Percentiles rank a stretch among this genome's conserved stretches.
phyloP scores from a whole-genome alignment of 2,797 vertebrate genomes.

The Silurus lanzhouensis region DNA sequence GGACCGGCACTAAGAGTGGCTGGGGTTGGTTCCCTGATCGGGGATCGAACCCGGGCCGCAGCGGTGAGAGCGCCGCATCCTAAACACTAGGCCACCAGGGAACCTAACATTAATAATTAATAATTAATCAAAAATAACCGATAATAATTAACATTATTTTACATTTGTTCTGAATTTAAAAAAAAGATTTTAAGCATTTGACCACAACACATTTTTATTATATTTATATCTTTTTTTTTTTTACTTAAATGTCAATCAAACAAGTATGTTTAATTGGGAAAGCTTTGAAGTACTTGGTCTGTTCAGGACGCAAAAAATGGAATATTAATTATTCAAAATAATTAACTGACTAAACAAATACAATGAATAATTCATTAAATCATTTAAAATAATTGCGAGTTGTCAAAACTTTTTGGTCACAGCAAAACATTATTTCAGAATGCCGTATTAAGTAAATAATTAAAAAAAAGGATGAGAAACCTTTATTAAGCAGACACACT shows the following conservation, averaged over 20 bases:
- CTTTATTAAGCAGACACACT: neutral
- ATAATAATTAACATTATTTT: neutral
- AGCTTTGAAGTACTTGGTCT: neutral
- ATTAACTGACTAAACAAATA: too few species aligned
- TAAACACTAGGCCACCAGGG: too few species aligned
- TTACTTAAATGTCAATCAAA: neutral
- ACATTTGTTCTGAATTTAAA: neutral
- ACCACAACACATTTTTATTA: neutral
- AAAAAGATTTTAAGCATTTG: neutral
- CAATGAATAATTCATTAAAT: neutral
- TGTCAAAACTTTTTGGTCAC: neutral
- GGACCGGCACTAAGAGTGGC: too few species aligned
- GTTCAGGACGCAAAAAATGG: neutral
- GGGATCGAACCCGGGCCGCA: too few species aligned
- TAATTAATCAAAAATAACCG: too few species aligned
- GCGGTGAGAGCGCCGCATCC: too few species aligned
- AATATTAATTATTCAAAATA: too few species aligned
- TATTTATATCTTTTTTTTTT: too few species aligned
- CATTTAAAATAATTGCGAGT: neutral
- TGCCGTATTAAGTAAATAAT: neutral
- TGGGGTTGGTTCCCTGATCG: too few species aligned
- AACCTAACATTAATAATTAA: too few species aligned
- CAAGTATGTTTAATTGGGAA: neutral
- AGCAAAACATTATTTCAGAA: neutral
- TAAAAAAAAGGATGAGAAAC: neutral